Evolutionary conservation across 2,888 invertebrate genomes (phyloP).

Genomic region (Pterobdella sp.): DNA sequence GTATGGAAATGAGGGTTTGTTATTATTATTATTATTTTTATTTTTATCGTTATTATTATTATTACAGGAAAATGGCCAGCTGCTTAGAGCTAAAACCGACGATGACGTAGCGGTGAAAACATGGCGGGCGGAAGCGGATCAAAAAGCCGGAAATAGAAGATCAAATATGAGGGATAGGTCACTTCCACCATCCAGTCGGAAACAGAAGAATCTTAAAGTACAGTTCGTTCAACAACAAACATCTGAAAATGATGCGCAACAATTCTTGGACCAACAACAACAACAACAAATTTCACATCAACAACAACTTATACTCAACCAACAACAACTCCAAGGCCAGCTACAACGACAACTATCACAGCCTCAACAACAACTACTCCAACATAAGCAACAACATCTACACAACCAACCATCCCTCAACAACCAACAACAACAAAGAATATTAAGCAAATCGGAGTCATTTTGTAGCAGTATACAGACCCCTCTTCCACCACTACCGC

Average conservation of each 20-base stretch:
- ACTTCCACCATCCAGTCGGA: constrained; percentile 21
- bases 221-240: constrained; percentile 17
- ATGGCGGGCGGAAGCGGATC: background rate
- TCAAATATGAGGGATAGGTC: constrained; percentile 24
- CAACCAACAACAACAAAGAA: no score
- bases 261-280: background rate
- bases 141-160: background rate
- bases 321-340: background rate
- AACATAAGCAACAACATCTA: no score
- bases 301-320: background rate
- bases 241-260: background rate
- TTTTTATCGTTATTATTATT: background rate
- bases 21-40: background rate
- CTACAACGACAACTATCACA: background rate
- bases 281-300: background rate
- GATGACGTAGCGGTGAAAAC: no score
- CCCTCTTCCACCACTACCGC: constrained; percentile 3
- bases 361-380: background rate
- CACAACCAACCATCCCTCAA: no score
- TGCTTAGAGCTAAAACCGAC: background rate
- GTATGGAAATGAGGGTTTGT: background rate
- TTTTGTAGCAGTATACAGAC: no score
- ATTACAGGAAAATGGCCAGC: background rate
- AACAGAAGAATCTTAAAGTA: constrained; percentile 7
- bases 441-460: no score